Percentiles rank a stretch among this genome's conserved stretches.
Evolutionary conservation across 2,113 vertebrate species (phyloP).

Genomic region (Aegithalos caudatus): DNA sequence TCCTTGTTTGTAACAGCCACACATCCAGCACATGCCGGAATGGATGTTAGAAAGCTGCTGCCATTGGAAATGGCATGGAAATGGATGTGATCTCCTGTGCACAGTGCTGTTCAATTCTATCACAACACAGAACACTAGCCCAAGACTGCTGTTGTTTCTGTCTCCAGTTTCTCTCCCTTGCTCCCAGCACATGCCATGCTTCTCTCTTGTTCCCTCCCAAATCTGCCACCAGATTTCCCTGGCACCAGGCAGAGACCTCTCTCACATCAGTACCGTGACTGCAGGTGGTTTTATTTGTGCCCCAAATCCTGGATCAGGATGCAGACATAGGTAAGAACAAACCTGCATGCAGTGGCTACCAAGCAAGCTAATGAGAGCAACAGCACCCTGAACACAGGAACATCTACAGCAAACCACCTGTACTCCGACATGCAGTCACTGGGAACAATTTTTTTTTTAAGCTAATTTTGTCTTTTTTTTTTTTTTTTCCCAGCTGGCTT

Average conservation of each 20-base stretch:
- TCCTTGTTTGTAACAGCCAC: background rate
- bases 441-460: background rate
- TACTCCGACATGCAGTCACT: background rate
- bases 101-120: background rate
- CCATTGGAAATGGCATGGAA: background rate
- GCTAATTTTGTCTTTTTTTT: background rate
- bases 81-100: background rate
- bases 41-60: background rate
- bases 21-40: too few species aligned
- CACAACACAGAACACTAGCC: background rate
- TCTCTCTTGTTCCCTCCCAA: background rate
- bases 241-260: background rate
- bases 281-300: accelerated
- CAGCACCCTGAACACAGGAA: background rate
- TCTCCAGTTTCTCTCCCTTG: background rate
- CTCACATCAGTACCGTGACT: background rate
- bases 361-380: background rate
- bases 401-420: background rate
- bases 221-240: background rate
- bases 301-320: background rate
- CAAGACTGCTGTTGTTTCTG: background rate
- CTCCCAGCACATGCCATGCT: background rate
- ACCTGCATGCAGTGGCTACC: background rate
- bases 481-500: background rate
- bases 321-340: background rate